Evolutionary conservation across 1,140 invertebrate species (phyloP), one percentile per base, ranked within the genome.

Genomic region (Drosophila watanabei): DNA sequence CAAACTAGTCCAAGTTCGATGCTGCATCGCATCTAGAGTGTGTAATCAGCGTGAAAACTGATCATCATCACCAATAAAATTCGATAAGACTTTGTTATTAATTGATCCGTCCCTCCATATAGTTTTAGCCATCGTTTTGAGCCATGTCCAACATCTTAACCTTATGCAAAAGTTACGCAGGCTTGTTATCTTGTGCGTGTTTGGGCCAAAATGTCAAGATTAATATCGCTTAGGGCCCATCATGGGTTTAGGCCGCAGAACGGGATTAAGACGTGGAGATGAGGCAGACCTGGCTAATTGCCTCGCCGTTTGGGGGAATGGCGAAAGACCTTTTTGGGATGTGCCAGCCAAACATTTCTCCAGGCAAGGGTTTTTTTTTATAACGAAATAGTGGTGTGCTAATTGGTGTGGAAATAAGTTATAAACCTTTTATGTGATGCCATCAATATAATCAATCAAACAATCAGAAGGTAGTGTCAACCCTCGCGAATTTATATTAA

Each of bases 41-140:
- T 52, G 56, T 61, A 73, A 75, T 75, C 69, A 18, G 69, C 45
- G 37, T 72, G n/a, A 73, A 60, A 72, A 59, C 35, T 41, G 16
- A 37, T 7, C n/a, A 28, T 45, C n/a, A 49, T 43, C 20, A 32
- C 14, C 30, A 20, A 33, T 43, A 33, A 64, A 43, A 68, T 39
- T 48, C 5, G 52, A 45, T 57, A 33, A 57, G 54, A 64, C 35
- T 59, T 51, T 20, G 13, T 33, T 66, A 24, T 43, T 58, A 45
- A 75, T 73, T 24, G 60, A 61, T 52, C 43, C 49, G 37, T 39
- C 32, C 45, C 33, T 24, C 45, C 46, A 16, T 14, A 48, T 73
- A 39, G 46, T 52, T 61, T 52, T 72, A 54, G 68, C 70, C 70
- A 73, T 60, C 70, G 46, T 60, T 52, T 43, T 51, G 24, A 43